Base-by-base conservation (phyloP, 2,888 invertebrate species). In the Pecten maximus region DNA sequence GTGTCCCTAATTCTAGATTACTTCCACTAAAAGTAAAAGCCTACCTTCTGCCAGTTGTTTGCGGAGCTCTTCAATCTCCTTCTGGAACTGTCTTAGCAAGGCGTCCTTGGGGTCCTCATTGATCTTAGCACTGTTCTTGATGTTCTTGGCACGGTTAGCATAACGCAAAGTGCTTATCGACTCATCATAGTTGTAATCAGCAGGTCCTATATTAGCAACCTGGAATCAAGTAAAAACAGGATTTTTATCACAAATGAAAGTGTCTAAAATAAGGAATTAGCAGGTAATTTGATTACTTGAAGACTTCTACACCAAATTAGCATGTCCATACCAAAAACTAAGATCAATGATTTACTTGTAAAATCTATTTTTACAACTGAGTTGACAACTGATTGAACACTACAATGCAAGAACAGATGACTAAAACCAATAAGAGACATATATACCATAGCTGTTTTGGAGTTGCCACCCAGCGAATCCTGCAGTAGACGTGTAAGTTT, bases 61-160 rank as follows among this genome's bases (percentile, higher is more conserved):
- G 94, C 98, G 98, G 88, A 99, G 97, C 90, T 98, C 98, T 94
- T 99, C 98, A 94, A 99, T 99, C 97, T 99, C 99, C 95, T 98
- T 98, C 97, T 99, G 99, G 97, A 99, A 99, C 97, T 99, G 98
- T 89, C 99, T 98, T 39, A 99, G 98, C 88, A 99, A 97, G 0
- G 99, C 99, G 97, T 99, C 99, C 94, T 99, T 99, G 0, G 99
- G 99, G 97, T 99, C 99, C 96, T 99, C 99, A 97, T 99, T 99
- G 92, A 99, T 98, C 95, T 98, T 98, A 91, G 99, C 99, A 94
- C 98, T 98, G 97, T 99, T 99, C 97, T 99, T 98, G 93, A 99
- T 99, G 96, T 98, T 99, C 97, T 99, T 99, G 19, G 99, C 99
- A 90, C 99, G 98, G 97, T 99, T 99, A 0, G 99, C 99, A 97